Base-by-base conservation (phyloP, 1,140 invertebrate species). In the Hycleus cichorii region DNA sequence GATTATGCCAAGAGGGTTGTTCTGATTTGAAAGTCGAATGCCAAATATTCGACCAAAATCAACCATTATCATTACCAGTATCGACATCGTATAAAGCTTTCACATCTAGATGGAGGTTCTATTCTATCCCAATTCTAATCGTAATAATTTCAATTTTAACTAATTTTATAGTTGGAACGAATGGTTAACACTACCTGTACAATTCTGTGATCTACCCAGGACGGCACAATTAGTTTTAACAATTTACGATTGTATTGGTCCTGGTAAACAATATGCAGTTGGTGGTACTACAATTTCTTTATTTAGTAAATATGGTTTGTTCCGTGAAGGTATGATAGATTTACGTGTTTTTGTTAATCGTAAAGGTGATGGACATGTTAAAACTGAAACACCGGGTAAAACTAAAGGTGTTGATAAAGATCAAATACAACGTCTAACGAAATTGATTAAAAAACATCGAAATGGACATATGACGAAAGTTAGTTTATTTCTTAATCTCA, bases 61-160 rank as follows among this genome's bases (percentile, higher is more conserved):
- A 86, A 60, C 85, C 89, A 1, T 78, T 98, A 3, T 90, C 91
- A 38, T 76, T 97, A 51, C 93, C 95, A 10, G 88, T 96, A 26
- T 83, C 85, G 42, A 97, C 95, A 24, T 86, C 93, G 2, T 97
- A 97, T 68, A 98, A 97, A 77, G 80, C 91, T 25, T 97, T 98
- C 69, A 89, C 86, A 40, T 91, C 86, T 39, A 77, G 94, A 69
- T 97, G 92, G 91, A 95, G 91, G 91, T 93, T 63, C 26, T 42
- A 42, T 4, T 11, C 10, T n/a, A 27, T 55, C n/a, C 24, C 18
- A 46, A 60, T 57, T 11, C 3, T 57, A 12, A 38, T 26, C 5
- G 54, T 32, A 62, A 32, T 46, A 57, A 45, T 56, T 26, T 50
- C 47, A 18, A 47, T 25, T 12, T 7, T 11, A 12, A 26, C 4